phyloP scores from a whole-genome alignment of 2,888 invertebrate species.

The Holacanthella duospinosa region DNA sequence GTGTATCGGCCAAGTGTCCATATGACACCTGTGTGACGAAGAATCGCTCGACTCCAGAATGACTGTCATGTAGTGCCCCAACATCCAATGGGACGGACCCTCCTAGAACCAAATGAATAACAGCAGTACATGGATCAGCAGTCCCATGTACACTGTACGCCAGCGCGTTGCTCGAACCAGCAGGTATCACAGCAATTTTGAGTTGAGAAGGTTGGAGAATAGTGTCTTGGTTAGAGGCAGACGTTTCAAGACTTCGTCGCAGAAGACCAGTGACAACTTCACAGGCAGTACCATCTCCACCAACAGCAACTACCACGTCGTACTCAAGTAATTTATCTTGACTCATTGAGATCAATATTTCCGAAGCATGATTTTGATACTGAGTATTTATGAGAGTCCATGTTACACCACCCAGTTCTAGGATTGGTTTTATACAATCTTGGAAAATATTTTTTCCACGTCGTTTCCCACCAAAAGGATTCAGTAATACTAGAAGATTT shows the following conservation, averaged over 20 bases:
- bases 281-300: constrained; percentile 77
- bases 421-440: constrained; percentile 57
- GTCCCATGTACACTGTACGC: constrained; percentile 69
- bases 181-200: constrained; percentile 30
- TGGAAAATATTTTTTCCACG: constrained; percentile 62
- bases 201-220: constrained; percentile 27
- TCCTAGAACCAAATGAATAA: constrained; percentile 70
- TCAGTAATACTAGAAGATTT: constrained; percentile 64
- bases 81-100: constrained; percentile 34
- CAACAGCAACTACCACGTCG: constrained; percentile 66
- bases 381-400: constrained; percentile 59
- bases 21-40: constrained; percentile 52
- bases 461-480: constrained; percentile 71
- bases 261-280: constrained; percentile 50
- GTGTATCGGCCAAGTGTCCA: constrained; percentile 74
- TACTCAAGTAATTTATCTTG: constrained; percentile 37
- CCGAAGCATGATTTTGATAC: constrained; percentile 64
- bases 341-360: constrained; percentile 52
- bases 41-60: constrained; percentile 32
- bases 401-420: constrained; percentile 55
- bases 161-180: constrained; percentile 50
- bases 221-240: constrained; percentile 14
- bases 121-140: constrained; percentile 65
- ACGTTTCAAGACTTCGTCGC: constrained; percentile 19
- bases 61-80: constrained; percentile 31